Percentiles rank a stretch among this genome's conserved stretches.
Conservation (phyloP, 2,888 invertebrate species). For the Oxyteleia sp. region DNA sequence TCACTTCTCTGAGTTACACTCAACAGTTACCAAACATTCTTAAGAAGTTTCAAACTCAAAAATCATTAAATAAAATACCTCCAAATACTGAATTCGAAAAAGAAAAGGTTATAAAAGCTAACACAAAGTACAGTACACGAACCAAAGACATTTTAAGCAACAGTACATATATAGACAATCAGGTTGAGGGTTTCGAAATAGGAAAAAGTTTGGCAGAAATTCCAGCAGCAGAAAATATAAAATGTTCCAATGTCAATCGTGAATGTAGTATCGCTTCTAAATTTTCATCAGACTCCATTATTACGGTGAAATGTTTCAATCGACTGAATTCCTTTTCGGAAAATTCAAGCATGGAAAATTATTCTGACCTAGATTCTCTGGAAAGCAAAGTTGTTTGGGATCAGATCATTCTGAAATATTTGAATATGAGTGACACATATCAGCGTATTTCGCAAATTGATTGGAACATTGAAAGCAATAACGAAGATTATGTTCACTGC, state of each 20-base stretch:
- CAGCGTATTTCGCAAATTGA: too few species aligned
- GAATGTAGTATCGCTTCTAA: neutral
- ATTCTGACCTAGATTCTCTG: neutral
- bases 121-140: too few species aligned
- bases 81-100: too few species aligned
- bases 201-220: too few species aligned
- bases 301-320: neutral
- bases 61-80: too few species aligned
- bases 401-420: slow-evolving; percentile 21
- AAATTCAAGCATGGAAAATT: neutral
- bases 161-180: too few species aligned
- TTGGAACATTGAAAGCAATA: slow-evolving; percentile 24
- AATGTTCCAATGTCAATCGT: neutral
- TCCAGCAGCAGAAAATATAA: neutral
- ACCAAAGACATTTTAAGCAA: too few species aligned
- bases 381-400: neutral
- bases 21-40: too few species aligned
- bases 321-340: neutral
- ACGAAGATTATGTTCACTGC: neutral
- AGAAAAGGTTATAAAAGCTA: too few species aligned
- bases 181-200: too few species aligned
- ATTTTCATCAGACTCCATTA: neutral
- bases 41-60: too few species aligned
- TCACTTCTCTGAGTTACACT: too few species aligned
- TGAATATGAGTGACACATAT: slow-evolving; percentile 23